Conservation (phyloP, 2,888 invertebrate genomes). For the Zaprionus obscuricornis region DNA sequence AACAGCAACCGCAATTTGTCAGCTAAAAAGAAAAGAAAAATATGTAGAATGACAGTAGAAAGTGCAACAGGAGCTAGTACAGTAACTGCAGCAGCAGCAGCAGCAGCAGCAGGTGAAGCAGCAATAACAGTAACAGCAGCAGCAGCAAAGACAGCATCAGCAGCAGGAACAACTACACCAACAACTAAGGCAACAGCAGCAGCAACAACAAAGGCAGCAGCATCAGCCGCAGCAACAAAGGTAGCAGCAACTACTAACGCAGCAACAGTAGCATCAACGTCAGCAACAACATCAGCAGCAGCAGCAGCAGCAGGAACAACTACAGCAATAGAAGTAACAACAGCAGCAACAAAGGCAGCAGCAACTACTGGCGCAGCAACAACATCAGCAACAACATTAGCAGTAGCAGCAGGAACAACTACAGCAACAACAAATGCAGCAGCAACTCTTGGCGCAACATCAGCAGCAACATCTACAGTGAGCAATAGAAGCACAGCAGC, state of each 20-base stretch:
- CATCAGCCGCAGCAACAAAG: not conserved
- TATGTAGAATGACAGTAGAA: too few relatives aligned
- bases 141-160: not conserved
- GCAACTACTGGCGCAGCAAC: not conserved
- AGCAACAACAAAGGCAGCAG: not conserved
- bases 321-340: not conserved
- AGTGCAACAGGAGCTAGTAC: too few relatives aligned
- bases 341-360: not conserved
- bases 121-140: not conserved
- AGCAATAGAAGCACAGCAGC: too few relatives aligned
- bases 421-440: not conserved
- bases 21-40: too few relatives aligned
- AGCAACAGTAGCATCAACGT: not conserved
- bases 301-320: not conserved
- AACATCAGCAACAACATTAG: not conserved
- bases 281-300: not conserved
- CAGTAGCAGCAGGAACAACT: too few relatives aligned
- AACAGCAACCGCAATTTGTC: too few relatives aligned
- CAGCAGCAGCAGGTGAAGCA: too few relatives aligned
- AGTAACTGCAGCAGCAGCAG: too few relatives aligned
- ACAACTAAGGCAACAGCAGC: not conserved
- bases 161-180: not conserved
- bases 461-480: too few relatives aligned
- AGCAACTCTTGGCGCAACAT: not conserved
- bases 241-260: not conserved